Base-by-base conservation (phyloP, 2,113 vertebrate genomes). In the Pterocles orientalis region DNA sequence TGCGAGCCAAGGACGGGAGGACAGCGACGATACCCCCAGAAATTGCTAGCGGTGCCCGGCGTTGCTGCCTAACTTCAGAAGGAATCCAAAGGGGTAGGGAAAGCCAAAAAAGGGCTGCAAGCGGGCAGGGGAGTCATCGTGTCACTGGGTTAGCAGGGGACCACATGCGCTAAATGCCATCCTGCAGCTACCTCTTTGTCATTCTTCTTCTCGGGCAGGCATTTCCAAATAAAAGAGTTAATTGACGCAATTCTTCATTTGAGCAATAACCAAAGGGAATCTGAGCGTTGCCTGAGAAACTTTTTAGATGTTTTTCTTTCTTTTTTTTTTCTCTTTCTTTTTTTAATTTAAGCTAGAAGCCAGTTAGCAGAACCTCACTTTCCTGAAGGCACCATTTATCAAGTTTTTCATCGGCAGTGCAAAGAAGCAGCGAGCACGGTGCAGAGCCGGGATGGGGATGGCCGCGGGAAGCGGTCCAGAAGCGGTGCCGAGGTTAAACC, bases 161-260 rank as follows among this genome's bases (percentile, higher is more conserved):
- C 69, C 23, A 7, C 43, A n/a, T 1, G 26, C 39, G 4, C 48
- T 48, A 10, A 75, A 18, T 19, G 45, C 47, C 36, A 12, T 15
- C 54, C 70, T 71, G 73, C 69, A 58, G 41, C 69, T 47, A 7
- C 47, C 34, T 81, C 20, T 57, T 26, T 7, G 34, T 5, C 56
- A 33, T 60, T 39, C 10, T 19, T 65, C 56, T 91, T 82, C 53
- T 76, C 29, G 61, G 20, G 19, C 39, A 69, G 50, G 50, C 25
- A 24, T 80, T 85, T 85, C 54, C 73, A 72, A 85, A 80, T 53
- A 20, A 73, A 65, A 84, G 48, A 64, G 45, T 84, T 91, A 91
- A 89, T 54, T 82, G 89, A 29, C 31, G 39, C 71, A 7, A 21
- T 69, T 80, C 75, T 45, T 80, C 54, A 16, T n/a, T 82, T 45